These are phyloP conservation scores for Agapornis roseicollis DNA, from an alignment of 2,113 vertebrate species.

Conservation along the genomic window DNA sequence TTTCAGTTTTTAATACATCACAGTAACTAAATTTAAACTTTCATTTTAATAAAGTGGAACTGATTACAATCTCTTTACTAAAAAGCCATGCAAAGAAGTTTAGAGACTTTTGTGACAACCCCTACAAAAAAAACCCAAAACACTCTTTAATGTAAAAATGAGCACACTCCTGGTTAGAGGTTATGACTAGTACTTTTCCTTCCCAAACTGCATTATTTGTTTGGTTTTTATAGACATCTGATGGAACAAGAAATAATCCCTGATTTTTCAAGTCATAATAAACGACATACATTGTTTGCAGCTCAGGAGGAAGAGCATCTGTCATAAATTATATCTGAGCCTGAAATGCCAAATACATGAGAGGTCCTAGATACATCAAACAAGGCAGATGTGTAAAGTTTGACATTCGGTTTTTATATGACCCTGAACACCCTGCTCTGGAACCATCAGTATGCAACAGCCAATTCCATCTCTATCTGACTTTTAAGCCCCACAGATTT, in stretches of 20 bases:
- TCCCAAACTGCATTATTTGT: background rate
- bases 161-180: background rate
- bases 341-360: background rate
- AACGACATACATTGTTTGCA: background rate
- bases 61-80: background rate
- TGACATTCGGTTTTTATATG: background rate
- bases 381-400: background rate
- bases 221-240: background rate
- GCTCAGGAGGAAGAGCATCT: background rate
- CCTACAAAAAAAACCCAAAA: background rate
- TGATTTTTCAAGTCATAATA: background rate
- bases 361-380: background rate
- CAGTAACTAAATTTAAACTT: constrained; percentile 41
- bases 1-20: constrained; percentile 35
- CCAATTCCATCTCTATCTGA: background rate
- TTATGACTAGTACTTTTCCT: background rate
- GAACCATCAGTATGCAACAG: background rate
- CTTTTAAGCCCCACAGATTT: background rate
- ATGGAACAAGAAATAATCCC: background rate
- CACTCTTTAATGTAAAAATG: background rate
- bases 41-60: background rate
- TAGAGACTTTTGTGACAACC: background rate
- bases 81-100: background rate
- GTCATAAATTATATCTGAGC: background rate
- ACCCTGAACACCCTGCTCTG: background rate